phyloP scores from a whole-genome alignment of 2,888 invertebrate species.

The Melinaea marsaeus region DNA sequence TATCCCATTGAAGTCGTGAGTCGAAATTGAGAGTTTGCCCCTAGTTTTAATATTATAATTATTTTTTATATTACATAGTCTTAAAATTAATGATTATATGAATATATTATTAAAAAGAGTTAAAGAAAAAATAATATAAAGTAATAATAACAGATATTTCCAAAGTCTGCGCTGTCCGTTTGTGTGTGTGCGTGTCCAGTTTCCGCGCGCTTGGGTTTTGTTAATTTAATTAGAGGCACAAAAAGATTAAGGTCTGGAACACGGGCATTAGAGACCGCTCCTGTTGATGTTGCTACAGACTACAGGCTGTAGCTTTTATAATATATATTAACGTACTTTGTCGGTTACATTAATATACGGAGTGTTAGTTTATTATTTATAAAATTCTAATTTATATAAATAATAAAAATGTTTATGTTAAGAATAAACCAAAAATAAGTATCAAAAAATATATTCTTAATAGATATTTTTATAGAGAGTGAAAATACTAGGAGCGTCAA shows the following conservation, averaged over 20 bases:
- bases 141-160: not conserved
- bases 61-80: too few species aligned
- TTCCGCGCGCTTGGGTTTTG: constrained; percentile 75
- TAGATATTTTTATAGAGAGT: not conserved
- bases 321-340: not conserved
- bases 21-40: too few species aligned
- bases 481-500: not conserved
- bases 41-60: too few species aligned
- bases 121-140: not conserved
- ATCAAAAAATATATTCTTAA: not conserved
- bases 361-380: not conserved
- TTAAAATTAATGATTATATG: too few species aligned
- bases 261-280: constrained; percentile 70
- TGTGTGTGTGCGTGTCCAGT: constrained; percentile 69
- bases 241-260: constrained; percentile 76
- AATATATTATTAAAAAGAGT: too few species aligned
- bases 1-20: too few species aligned
- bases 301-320: constrained; percentile 5
- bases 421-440: not conserved
- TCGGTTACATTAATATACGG: not conserved
- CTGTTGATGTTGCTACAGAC: constrained; percentile 54
- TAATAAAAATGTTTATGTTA: too few species aligned
- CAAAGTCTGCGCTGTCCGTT: constrained; percentile 37
- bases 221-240: constrained; percentile 78
- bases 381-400: not conserved